Conservation (phyloP, 1,140 invertebrate genomes). For the Trypoxylus dichotomus region DNA sequence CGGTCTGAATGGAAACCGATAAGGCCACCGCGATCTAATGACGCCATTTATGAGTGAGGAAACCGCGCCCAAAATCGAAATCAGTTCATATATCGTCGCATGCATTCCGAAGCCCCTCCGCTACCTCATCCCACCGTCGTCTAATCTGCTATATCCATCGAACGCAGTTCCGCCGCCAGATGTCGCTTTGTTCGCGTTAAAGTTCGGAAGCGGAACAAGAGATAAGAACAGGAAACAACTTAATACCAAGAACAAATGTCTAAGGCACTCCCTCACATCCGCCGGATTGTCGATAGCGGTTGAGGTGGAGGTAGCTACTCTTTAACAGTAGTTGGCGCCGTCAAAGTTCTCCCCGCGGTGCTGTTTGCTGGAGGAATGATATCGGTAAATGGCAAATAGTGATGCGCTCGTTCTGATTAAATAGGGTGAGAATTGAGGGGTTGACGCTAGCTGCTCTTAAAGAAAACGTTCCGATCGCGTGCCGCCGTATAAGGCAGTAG, state of each 20-base stretch:
- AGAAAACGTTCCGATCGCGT: background rate
- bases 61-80: background rate
- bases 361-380: background rate
- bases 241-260: constrained; percentile 7
- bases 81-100: background rate
- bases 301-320: background rate
- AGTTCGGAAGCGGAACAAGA: background rate
- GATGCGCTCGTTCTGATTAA: background rate
- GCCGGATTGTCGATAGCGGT: background rate
- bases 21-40: background rate
- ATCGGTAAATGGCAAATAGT: constrained; percentile 10
- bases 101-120: background rate
- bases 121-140: background rate
- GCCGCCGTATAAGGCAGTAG: background rate
- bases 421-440: background rate
- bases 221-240: background rate
- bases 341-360: background rate
- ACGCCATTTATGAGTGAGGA: background rate
- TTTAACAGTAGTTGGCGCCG: no score
- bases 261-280: background rate
- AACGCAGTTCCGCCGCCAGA: background rate
- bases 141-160: background rate
- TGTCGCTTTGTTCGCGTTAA: background rate
- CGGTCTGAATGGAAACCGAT: background rate
- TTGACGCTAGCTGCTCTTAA: background rate